Conservation (phyloP, 2,888 invertebrate genomes). For the Acronicta alni region DNA sequence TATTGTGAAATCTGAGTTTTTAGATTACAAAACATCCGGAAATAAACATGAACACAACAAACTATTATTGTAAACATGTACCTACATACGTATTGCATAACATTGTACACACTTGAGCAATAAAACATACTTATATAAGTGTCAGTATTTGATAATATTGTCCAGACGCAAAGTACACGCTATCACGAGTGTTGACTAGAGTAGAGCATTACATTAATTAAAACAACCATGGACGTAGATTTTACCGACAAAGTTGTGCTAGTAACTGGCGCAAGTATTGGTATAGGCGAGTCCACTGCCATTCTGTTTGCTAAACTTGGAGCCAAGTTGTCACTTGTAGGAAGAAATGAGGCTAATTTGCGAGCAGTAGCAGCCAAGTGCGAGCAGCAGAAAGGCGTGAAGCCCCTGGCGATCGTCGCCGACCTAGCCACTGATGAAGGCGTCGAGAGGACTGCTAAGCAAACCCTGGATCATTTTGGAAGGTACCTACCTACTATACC, state of each 20-base stretch:
- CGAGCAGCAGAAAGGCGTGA: conserved; percentile 46
- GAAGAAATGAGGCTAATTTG: conserved; percentile 57
- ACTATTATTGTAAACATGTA: too few relatives aligned
- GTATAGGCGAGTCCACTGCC: conserved; percentile 64
- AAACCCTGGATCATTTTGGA: conserved; percentile 61
- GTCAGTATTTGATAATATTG: too few relatives aligned
- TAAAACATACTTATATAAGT: too few relatives aligned
- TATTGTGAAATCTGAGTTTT: too few relatives aligned
- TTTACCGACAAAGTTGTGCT: conserved; percentile 64
- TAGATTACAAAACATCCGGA: too few relatives aligned
- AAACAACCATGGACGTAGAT: conserved; percentile 14
- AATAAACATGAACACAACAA: too few relatives aligned
- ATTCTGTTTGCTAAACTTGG: conserved; percentile 60
- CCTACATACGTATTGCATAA: too few relatives aligned
- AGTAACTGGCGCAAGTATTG: conserved; percentile 68
- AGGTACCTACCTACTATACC: too few relatives aligned
- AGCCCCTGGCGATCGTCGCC: conserved; percentile 59
- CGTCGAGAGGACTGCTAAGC: conserved; percentile 57
- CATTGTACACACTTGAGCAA: too few relatives aligned
- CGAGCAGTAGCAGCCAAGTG: conserved; percentile 53
- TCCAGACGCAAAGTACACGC: too few relatives aligned
- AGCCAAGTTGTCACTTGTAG: conserved; percentile 62
- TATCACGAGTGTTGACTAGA: too few relatives aligned
- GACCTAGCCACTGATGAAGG: conserved; percentile 67
- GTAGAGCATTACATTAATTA: too few relatives aligned